phyloP scores from a whole-genome alignment of 2,797 vertebrate species.

The Triplophysa yarkandensis region DNA sequence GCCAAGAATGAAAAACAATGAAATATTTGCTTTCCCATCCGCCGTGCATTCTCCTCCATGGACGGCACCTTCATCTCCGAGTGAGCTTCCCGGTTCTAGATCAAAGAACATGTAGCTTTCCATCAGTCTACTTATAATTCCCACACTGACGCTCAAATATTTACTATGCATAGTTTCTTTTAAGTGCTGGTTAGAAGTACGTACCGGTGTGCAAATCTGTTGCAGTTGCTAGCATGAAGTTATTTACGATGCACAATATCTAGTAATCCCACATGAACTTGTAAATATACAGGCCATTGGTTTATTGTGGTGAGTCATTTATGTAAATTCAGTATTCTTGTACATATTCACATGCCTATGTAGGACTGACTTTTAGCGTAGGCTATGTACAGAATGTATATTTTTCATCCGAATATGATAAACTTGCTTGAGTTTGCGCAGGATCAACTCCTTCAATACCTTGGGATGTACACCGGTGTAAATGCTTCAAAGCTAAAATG shows the following conservation, averaged over 20 bases:
- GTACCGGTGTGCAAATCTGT: constrained; percentile 42
- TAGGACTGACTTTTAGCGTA: constrained; percentile 23
- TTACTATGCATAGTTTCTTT: constrained; percentile 15
- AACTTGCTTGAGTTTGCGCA: constrained; percentile 53
- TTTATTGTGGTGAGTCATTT: neutral
- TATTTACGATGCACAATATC: constrained; percentile 65
- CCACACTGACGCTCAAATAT: constrained; percentile 60
- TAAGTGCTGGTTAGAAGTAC: constrained; percentile 3
- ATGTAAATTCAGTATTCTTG: constrained; percentile 39
- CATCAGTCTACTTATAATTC: constrained; percentile 59
- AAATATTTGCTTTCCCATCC: constrained; percentile 70
- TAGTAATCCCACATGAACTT: constrained; percentile 13
- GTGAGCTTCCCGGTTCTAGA: constrained; percentile 71
- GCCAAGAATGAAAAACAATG: constrained; percentile 65
- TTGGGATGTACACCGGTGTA: constrained; percentile 54
- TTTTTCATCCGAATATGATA: constrained; percentile 53
- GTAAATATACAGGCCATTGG: constrained; percentile 35
- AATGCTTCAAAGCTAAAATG: constrained; percentile 55
- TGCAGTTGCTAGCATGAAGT: constrained; percentile 64
- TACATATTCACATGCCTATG: constrained; percentile 64
- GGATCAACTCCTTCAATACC: constrained; percentile 48
- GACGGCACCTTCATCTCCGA: constrained; percentile 63
- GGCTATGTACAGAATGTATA: constrained; percentile 52
- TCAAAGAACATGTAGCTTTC: constrained; percentile 77
- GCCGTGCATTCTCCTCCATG: constrained; percentile 64